Evolutionary conservation across 1,140 invertebrate genomes (phyloP), one percentile per base, ranked within the genome.

Genomic region (Bathynomus jamesi): DNA sequence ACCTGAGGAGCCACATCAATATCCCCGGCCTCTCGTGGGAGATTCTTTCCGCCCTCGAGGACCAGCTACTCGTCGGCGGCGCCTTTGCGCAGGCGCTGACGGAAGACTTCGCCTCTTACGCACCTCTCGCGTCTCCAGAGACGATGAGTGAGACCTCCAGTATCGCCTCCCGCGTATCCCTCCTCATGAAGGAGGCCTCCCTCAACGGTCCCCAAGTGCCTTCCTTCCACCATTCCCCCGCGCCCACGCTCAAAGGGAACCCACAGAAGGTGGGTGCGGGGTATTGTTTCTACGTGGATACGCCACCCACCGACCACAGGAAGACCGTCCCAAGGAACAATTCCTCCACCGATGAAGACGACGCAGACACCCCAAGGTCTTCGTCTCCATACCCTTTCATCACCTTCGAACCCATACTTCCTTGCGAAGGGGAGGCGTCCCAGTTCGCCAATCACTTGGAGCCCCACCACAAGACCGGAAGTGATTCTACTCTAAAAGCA

Each of bases 111-210:
- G 72, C 31, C 61, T 72, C 13, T 2, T 81, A 89, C 25, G 92
- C 92, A 0, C 92, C 92, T 0, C 79, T 95, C 25, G 92, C 92
- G 1, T 91, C 91, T 28, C 92, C 92, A 0, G 92, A 95, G 81
- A 93, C 90, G 1, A 80, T 93, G 2, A 93, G 91, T 0, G 91
- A 93, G 80, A 86, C 90, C 4, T 92, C 90, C 13, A 85, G 84
- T 78, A 75, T 85, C 53, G 80, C 81, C 11, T 83, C 83, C 10
- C 71, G 80, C 30, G 78, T 77, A 65, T 76, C 75, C 28, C 40
- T 76, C 4, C 65, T 71, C 0, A 27, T 73, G n/a, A 71, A 70
- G 28, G 75, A 76, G 53, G 70, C 70, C n/a, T 71, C 70, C 46
- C 66, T 70, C 77, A 78, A 72, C 77, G 78, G 72, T 46, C 76